Conservation (phyloP, 2,113 vertebrate species). For the Eurypyga helias region DNA sequence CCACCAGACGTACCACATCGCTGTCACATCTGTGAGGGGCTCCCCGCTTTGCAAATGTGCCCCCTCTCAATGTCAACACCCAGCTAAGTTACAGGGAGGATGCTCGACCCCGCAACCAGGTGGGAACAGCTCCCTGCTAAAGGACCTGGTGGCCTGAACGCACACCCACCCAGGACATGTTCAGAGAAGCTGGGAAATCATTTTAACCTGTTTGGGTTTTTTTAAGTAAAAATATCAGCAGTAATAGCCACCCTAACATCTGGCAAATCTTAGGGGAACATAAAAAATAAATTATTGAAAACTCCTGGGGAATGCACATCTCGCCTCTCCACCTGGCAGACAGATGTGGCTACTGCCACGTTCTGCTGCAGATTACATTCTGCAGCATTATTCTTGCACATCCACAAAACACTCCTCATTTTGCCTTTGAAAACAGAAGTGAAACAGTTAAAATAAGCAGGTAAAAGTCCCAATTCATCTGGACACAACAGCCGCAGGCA, state of each 20-base stretch:
- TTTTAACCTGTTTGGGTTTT: background rate
- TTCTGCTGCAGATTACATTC: background rate
- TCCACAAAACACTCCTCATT: background rate
- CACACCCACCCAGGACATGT: fast-evolving
- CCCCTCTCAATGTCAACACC: fast-evolving
- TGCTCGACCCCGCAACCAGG: background rate
- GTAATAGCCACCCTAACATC: background rate
- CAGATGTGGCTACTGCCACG: background rate
- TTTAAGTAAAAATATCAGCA: background rate
- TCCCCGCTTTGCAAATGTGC: fast-evolving
- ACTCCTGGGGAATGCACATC: background rate
- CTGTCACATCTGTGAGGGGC: background rate
- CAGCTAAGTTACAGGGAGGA: fast-evolving
- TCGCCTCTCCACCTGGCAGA: background rate
- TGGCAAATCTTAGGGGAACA: background rate
- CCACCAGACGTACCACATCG: background rate
- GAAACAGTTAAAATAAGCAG: background rate
- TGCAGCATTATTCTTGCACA: background rate
- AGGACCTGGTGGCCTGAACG: background rate
- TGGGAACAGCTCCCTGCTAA: background rate
- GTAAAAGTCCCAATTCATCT: background rate
- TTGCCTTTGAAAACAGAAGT: background rate
- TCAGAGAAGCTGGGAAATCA: background rate
- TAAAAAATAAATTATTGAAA: background rate
- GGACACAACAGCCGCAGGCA: background rate